Evolutionary conservation across 2,888 invertebrate species (phyloP).

Genomic region (Holacanthella duospinosa): DNA sequence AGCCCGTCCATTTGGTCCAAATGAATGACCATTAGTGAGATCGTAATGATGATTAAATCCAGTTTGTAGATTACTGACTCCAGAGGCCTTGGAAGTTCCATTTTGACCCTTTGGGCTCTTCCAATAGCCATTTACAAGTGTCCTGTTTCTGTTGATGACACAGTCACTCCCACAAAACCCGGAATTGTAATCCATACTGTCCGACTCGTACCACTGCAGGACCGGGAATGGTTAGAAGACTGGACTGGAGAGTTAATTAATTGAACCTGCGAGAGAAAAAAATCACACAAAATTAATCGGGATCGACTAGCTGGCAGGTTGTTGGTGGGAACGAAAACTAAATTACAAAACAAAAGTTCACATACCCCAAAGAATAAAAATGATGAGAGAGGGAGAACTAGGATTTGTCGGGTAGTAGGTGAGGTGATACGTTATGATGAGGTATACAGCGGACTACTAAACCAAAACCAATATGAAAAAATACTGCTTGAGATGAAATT

Average conservation of each 20-base stretch:
- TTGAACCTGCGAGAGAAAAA: neutral
- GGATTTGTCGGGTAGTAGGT: too few relatives aligned
- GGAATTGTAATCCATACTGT: neutral
- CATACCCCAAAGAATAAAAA: neutral
- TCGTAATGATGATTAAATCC: neutral
- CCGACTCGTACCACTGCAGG: too few relatives aligned
- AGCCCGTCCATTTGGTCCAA: neutral
- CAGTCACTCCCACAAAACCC: neutral
- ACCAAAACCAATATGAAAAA: too few relatives aligned
- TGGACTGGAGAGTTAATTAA: too few relatives aligned
- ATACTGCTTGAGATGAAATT: too few relatives aligned
- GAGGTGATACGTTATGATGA: too few relatives aligned
- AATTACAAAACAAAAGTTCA: neutral
- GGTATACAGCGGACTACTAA: too few relatives aligned
- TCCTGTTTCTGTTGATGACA: neutral
- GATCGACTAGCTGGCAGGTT: too few relatives aligned
- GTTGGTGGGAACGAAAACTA: too few relatives aligned
- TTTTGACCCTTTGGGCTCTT: neutral
- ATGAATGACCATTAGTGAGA: neutral
- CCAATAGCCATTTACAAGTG: neutral
- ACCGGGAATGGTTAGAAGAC: too few relatives aligned
- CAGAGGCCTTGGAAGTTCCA: neutral
- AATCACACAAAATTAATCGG: neutral
- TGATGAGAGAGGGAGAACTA: neutral
- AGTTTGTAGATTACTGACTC: neutral